Base-by-base conservation (phyloP, 2,113 vertebrate genomes). In the Nothoprocta pentlandii region DNA sequence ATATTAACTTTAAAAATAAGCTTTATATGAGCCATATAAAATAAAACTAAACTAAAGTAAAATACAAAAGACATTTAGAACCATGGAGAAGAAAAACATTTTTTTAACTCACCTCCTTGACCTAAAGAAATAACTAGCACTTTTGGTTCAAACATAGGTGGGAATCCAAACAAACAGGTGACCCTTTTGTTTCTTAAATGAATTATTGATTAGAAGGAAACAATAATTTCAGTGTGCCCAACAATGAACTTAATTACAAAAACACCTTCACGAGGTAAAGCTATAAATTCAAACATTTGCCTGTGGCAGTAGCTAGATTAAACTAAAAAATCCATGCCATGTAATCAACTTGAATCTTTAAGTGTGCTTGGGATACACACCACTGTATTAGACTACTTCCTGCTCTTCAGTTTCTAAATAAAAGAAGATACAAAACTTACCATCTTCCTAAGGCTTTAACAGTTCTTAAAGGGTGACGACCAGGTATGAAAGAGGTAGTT, bases 371-470 rank as follows among this genome's bases (percentile, higher is more conserved):
- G 20, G 6, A 74, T 66, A 80, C 9, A 32, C 4, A 30, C 71
- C 9, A 44, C 22, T 21, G 12, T 47, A 86, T 59, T 76, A 69
- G 93, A 70, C 4, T 46, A 8, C 9, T 49, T 61, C 26, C 23
- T 56, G 21, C 28, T 28, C 14, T 89, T 26, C 28, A 68, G 86
- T 49, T 85, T 79, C 41, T 34, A 71, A 89, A 89, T 13, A 9
- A 25, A 30, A 46, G 62, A 39, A 49, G 2, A 11, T 39, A 63
- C 2, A 80, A 63, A 75, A 87, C 90, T 83, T 89, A 96, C 93
- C 85, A 96, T 95, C 92, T 95, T 97, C 46, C 84, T 91, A 87
- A 16, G 22, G 30, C 68, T 80, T 85, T 54, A 87, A 51, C n/a
- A 89, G 53, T 56, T 94, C 91, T n/a, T 80, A 23, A 87, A 80